Base-by-base conservation (phyloP, 2,888 invertebrate genomes). In the Shargacucullia verbasci region DNA sequence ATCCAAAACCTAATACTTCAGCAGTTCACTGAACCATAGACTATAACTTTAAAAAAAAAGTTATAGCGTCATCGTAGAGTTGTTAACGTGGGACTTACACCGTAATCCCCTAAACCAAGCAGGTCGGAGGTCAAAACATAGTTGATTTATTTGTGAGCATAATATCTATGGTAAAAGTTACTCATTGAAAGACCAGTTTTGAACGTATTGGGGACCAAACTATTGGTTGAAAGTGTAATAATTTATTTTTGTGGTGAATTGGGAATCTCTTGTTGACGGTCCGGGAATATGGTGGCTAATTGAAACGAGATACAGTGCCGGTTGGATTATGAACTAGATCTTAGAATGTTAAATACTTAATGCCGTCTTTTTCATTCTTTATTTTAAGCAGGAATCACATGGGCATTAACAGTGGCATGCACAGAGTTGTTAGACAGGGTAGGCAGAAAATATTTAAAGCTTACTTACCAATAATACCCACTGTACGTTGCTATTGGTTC, bases 91-190 rank as follows among this genome's bases (percentile, higher is more conserved):
- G 60, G 78, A 76, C 70, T 70, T 39, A 55, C 20, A 43, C 41
- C 39, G 46, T 78, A 79, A 77, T 79, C 81, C 86, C 82, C 79
- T 70, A 78, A 80, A 75, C 72, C 81, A 71, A 61, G 74, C 66
- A 70, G 88, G 88, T 85, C 84, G 80, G 58, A 80, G 90, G 89
- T 90, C 87, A 89, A 87, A 83, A 81, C 81, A 84, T 83, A 76
- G 86, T 86, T 86, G 87, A 87, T 87, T 88, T 87, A 88, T 89
- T 79, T 80, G 75, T 77, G 41, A 67, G 66, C 59, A 43, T 44
- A 20, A 50, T 57, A 52, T 47, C 59, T 59, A 46, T 55, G 50
- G 69, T 38, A 70, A 43, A 56, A 38, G 49, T 29, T 41, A 14
- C 35, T 15, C 1, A 20, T 34, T 33, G 37, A 37, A 33, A 39